These are phyloP conservation scores for Diabrotica undecimpunctata DNA, from an alignment of 1,140 invertebrate species.

Conservation along the genomic window DNA sequence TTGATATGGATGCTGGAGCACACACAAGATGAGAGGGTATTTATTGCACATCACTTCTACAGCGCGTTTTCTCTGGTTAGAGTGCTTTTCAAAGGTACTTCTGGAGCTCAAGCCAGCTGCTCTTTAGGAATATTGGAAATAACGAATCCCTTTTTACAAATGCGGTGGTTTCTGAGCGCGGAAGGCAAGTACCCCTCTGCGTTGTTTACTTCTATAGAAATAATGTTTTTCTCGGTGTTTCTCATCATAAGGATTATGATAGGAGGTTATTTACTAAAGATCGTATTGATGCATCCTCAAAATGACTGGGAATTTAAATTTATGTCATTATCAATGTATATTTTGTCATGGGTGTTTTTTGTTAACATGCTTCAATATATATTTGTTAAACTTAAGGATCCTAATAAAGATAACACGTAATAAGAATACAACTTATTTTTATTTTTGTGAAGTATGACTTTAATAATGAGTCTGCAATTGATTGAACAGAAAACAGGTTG, in stretches of 20 bases:
- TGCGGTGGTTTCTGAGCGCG: constrained; percentile 50
- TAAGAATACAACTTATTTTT: not conserved
- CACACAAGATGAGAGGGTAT: constrained; percentile 47
- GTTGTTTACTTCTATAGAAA: constrained; percentile 35
- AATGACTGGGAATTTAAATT: constrained; percentile 41
- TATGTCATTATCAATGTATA: constrained; percentile 36
- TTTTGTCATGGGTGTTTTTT: constrained; percentile 44
- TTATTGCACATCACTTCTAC: constrained; percentile 54
- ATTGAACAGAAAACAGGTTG: too few relatives aligned
- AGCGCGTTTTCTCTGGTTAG: constrained; percentile 49
- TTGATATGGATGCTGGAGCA: constrained; percentile 54
- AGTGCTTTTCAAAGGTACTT: constrained; percentile 49
- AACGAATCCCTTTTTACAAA: constrained; percentile 58
- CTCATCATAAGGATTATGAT: constrained; percentile 38
- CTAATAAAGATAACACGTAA: not conserved
- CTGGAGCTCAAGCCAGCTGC: constrained; percentile 53
- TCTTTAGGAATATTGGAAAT: constrained; percentile 54
- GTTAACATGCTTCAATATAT: constrained; percentile 37
- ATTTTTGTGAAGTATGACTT: too few relatives aligned
- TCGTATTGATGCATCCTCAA: constrained; percentile 30
- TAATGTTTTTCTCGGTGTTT: constrained; percentile 39
- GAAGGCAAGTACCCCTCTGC: constrained; percentile 39
- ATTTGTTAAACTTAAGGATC: constrained; percentile 29
- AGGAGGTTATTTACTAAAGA: constrained; percentile 37
- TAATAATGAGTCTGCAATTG: too few relatives aligned